These are phyloP conservation scores for Furcula furcula DNA, from an alignment of 2,888 invertebrate genomes.

Conservation along the genomic window DNA sequence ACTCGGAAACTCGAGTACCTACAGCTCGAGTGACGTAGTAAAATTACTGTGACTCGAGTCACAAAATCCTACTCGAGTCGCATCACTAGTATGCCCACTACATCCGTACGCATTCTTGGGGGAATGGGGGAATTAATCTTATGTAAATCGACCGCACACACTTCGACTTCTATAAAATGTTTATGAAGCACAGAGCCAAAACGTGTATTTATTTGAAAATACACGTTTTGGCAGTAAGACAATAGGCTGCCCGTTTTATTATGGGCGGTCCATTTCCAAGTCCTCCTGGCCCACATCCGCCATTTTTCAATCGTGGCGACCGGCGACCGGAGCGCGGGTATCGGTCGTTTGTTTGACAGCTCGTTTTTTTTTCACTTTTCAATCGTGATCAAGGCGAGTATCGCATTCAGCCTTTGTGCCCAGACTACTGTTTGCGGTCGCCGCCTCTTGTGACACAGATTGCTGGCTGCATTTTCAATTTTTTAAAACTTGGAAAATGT, in stretches of 20 bases:
- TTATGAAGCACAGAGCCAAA: no score
- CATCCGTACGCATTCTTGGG: no score
- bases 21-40: no score
- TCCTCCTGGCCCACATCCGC: constrained; percentile 25
- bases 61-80: no score
- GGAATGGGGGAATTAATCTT: no score
- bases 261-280: constrained; percentile 2
- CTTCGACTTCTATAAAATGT: no score
- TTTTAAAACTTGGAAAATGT: background rate
- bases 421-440: constrained; percentile 2
- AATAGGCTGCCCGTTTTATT: background rate
- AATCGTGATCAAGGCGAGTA: constrained; percentile 24
- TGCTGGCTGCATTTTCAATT: constrained; percentile 1
- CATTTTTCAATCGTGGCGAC: constrained; percentile 32
- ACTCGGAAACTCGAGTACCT: no score
- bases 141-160: no score
- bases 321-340: constrained; percentile 1
- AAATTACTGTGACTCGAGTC: no score
- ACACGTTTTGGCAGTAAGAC: background rate
- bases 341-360: constrained; percentile 29
- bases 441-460: constrained; percentile 20
- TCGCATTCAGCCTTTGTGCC: constrained; percentile 27
- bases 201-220: background rate
- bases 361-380: constrained; percentile 17
- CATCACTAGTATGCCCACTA: no score